Evolutionary conservation across 2,797 vertebrate species (phyloP).

Genomic region (Pangasius krempfi): DNA sequence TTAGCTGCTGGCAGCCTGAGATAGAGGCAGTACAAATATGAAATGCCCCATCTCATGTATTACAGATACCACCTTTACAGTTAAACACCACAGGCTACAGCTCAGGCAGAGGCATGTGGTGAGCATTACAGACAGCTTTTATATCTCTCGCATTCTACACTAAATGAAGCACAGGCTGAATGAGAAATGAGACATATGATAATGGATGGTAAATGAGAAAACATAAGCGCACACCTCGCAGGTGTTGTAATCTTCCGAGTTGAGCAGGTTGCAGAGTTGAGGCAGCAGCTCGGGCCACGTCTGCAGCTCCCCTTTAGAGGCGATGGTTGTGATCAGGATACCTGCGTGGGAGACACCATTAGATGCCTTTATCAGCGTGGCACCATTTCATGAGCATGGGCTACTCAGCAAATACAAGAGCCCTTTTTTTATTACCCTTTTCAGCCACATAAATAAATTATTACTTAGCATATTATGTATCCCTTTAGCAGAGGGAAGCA

Average conservation of each 20-base stretch:
- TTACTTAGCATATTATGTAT: neutral
- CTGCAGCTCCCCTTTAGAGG: constrained; percentile 93
- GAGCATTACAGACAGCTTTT: neutral
- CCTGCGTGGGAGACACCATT: constrained; percentile 67
- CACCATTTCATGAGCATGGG: neutral
- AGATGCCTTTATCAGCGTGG: neutral
- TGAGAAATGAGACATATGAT: neutral
- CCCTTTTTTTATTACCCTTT: neutral
- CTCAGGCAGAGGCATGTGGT: neutral
- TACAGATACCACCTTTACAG: neutral
- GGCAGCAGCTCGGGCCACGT: constrained; percentile 93
- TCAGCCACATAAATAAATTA: neutral
- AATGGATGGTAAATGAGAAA: neutral
- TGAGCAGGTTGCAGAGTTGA: constrained; percentile 92
- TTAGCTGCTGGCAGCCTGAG: neutral
- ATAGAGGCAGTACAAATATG: neutral
- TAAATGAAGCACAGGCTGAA: neutral
- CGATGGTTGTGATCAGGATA: constrained; percentile 92
- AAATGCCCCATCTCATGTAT: neutral
- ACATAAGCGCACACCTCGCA: constrained; percentile 80
- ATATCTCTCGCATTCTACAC: too few relatives aligned
- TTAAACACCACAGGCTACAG: constrained; percentile 62
- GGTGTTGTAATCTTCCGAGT: constrained; percentile 94
- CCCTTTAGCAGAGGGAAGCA: neutral
- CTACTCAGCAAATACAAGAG: neutral